These are phyloP conservation scores for Collichthys lucidus DNA, from an alignment of 2,113 vertebrate genomes.

Conservation along the genomic window DNA sequence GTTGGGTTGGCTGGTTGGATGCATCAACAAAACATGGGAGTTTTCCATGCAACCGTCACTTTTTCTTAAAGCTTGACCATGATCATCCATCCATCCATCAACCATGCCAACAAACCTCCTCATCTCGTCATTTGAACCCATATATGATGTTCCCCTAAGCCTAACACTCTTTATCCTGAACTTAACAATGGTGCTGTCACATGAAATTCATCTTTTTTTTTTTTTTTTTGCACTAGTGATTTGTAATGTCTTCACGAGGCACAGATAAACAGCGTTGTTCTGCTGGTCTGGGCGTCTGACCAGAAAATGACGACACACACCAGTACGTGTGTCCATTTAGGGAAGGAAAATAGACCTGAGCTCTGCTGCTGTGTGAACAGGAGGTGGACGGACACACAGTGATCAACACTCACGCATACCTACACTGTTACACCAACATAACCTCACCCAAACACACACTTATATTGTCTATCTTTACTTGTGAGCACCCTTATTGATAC, in stretches of 20 bases:
- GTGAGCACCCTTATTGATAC: not conserved
- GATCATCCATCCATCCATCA: not conserved
- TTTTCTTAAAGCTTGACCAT: not conserved
- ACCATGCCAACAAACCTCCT: too few species aligned
- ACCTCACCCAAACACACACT: not conserved
- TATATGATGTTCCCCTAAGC: not conserved
- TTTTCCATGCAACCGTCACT: not conserved
- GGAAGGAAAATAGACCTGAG: not conserved
- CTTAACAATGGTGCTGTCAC: too few species aligned
- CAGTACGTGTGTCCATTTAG: not conserved
- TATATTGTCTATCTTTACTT: not conserved
- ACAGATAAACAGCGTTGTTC: not conserved
- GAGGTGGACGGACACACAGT: not conserved
- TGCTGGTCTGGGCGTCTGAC: not conserved
- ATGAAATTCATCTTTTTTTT: not conserved
- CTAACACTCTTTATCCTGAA: not conserved
- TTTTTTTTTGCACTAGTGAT: not conserved
- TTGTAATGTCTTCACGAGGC: not conserved
- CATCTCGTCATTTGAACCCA: not conserved
- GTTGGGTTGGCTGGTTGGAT: not conserved
- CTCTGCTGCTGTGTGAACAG: not conserved
- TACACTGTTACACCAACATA: not conserved
- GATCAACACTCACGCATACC: not conserved
- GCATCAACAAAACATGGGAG: not conserved
- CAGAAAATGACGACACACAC: not conserved